Conservation (phyloP, 2,113 vertebrate genomes). For the Pterocles gutturalis region DNA sequence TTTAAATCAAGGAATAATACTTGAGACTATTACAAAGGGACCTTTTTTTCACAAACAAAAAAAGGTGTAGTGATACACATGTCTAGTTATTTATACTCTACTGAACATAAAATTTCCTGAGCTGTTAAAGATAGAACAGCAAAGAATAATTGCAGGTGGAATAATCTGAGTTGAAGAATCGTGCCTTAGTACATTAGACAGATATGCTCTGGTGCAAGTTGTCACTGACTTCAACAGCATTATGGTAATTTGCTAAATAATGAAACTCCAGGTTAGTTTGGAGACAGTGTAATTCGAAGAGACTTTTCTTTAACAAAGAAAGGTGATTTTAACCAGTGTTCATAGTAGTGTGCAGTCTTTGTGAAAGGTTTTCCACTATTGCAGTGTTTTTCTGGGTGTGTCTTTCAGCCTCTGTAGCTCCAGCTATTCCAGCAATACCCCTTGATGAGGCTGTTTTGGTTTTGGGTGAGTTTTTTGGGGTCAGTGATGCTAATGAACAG, state of each 20-base stretch:
- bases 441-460: not conserved
- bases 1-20: slow-evolving; percentile 41
- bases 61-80: not conserved
- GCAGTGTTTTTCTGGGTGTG: not conserved
- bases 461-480: not conserved
- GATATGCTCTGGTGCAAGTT: not conserved
- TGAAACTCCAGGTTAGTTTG: not conserved
- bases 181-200: not conserved
- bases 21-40: slow-evolving; percentile 14
- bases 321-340: not conserved
- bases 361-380: not conserved
- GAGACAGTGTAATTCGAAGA: not conserved
- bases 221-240: not conserved
- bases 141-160: not conserved
- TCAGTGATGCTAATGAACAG: not conserved
- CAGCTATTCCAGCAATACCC: not conserved
- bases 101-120: not conserved
- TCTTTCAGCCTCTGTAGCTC: not conserved
- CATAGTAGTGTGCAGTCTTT: not conserved
- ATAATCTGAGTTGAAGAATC: not conserved
- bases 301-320: not conserved
- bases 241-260: not conserved
- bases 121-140: not conserved
- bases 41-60: not conserved
- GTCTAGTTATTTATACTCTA: not conserved